phyloP scores from a whole-genome alignment of 2,797 vertebrate species.

The Mus spretus region DNA sequence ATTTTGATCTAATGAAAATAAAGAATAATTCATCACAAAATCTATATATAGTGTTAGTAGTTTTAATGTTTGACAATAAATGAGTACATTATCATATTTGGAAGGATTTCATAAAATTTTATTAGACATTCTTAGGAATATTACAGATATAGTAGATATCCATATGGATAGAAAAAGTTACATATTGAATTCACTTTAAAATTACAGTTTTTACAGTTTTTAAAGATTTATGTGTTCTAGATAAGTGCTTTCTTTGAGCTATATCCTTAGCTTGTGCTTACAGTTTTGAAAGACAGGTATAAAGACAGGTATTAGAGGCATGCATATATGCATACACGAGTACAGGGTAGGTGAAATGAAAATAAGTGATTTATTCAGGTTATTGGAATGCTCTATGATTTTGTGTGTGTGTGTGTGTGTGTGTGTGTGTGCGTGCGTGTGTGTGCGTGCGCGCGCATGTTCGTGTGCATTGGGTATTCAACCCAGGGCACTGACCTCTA shows the following conservation, averaged over 20 bases:
- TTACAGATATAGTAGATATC: not conserved
- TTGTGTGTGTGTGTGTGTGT: not conserved
- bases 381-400: not conserved
- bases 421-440: too few species aligned
- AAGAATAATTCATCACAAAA: conserved; percentile 39
- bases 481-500: not conserved
- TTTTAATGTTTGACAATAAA: conserved; percentile 53
- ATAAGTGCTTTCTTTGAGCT: not conserved
- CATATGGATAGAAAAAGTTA: conserved; percentile 22
- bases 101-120: conserved; percentile 12
- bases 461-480: not conserved
- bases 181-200: conserved; percentile 6
- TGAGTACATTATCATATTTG: conserved; percentile 43
- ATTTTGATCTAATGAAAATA: conserved; percentile 63
- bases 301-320: not conserved
- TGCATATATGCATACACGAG: not conserved
- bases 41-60: conserved; percentile 35
- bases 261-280: not conserved
- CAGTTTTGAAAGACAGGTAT: not conserved
- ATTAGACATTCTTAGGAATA: not conserved
- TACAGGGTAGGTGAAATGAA: conserved; percentile 40
- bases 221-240: not conserved
- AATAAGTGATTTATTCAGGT: not conserved
- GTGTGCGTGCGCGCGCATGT: too few species aligned
- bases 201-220: not conserved